Percentiles rank a stretch among this genome's conserved stretches.
Evolutionary conservation across 2,888 invertebrate species (phyloP).

Genomic region (Sesia bembeciformis): DNA sequence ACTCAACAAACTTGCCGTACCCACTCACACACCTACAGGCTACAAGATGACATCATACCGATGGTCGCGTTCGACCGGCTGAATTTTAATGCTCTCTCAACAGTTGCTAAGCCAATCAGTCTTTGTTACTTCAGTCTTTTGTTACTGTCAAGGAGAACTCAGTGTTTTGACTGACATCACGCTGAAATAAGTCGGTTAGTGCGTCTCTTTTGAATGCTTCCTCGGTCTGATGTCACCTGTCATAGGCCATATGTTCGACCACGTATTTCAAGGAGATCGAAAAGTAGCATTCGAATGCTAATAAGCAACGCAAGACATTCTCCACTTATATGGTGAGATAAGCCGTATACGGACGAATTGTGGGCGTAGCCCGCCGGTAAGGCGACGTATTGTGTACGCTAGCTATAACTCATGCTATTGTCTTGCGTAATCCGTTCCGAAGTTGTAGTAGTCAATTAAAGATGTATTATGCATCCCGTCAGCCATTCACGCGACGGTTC

Average conservation of each 20-base stretch:
- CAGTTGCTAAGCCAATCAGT: conserved; percentile 31
- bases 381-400: conserved; percentile 30
- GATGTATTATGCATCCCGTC: conserved; percentile 56
- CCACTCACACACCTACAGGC: conserved; percentile 41
- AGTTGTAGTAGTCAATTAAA: conserved; percentile 37
- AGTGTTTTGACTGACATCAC: conserved; percentile 8
- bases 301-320: conserved; percentile 44
- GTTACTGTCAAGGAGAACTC: conserved; percentile 30
- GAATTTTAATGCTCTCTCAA: conserved; percentile 53
- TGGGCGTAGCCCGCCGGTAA: conserved; percentile 51
- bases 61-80: conserved; percentile 26
- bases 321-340: conserved; percentile 58
- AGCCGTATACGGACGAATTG: conserved; percentile 39
- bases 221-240: no score
- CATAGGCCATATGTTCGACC: no score
- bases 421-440: conserved; percentile 51
- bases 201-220: no score
- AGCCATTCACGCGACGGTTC: conserved; percentile 42
- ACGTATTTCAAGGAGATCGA: conserved; percentile 28
- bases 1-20: conserved; percentile 26
- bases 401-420: conserved; percentile 44
- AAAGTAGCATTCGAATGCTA: conserved; percentile 38
- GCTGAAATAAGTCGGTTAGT: no score
- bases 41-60: conserved; percentile 54
- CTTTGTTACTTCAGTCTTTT: conserved; percentile 24